Evolutionary conservation across 1,140 invertebrate genomes (phyloP).

Genomic region (Dysdera silvatica): DNA sequence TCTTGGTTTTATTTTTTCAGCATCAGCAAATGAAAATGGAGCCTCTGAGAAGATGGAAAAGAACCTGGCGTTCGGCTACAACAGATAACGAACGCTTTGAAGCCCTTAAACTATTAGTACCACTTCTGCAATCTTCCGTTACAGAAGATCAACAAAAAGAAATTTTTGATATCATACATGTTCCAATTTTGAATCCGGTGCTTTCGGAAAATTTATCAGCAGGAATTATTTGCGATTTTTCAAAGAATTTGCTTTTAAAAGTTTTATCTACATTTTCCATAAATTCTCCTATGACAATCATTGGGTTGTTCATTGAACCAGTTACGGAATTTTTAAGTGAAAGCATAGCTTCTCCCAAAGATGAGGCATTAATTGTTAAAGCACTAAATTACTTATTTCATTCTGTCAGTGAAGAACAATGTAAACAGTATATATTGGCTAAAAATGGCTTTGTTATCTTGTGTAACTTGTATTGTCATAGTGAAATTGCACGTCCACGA

Average conservation of each 20-base stretch:
- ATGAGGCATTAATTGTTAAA: too few species aligned
- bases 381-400: too few species aligned
- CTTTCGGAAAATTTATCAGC: constrained; percentile 63
- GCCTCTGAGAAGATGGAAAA: constrained; percentile 71
- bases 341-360: too few species aligned
- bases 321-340: too few species aligned
- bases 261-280: constrained; percentile 13
- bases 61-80: constrained; percentile 63
- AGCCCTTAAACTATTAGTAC: constrained; percentile 79
- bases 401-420: background rate
- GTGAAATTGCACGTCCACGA: constrained; percentile 68
- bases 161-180: constrained; percentile 80
- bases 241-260: constrained; percentile 55
- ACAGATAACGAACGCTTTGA: constrained; percentile 86
- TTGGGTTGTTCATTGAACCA: constrained; percentile 39
- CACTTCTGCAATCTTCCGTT: constrained; percentile 65
- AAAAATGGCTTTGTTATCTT: background rate
- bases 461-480: background rate
- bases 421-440: constrained; percentile 9
- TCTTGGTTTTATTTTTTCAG: too few species aligned
- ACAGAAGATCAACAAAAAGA: constrained; percentile 59
- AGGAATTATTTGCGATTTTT: constrained; percentile 71
- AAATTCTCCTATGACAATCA: constrained; percentile 48
- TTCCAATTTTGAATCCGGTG: constrained; percentile 69
- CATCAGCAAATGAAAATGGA: too few species aligned